phyloP scores from a whole-genome alignment of 2,797 vertebrate genomes.

The Sebastes iracundus region DNA sequence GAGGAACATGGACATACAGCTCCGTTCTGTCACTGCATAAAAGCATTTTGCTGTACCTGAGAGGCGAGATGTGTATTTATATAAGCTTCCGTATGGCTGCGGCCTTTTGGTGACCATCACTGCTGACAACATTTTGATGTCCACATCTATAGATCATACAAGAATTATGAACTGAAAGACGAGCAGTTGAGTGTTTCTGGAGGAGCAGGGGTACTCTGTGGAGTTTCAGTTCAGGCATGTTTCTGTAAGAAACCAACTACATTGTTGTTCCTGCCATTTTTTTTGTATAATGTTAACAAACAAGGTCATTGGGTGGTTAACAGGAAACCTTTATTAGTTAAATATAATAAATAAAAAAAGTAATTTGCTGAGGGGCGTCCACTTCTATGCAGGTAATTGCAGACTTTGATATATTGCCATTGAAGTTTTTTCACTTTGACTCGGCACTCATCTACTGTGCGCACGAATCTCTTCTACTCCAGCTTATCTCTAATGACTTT shows the following conservation, averaged over 20 bases:
- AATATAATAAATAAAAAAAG: too few species aligned
- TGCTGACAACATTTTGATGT: constrained; percentile 54
- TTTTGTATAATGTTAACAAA: background rate
- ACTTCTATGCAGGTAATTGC: too few species aligned
- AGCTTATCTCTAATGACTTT: too few species aligned
- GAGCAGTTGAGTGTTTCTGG: constrained; percentile 28
- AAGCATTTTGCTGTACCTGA: constrained; percentile 74
- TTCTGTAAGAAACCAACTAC: background rate
- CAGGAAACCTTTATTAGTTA: background rate
- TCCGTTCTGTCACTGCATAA: constrained; percentile 60
- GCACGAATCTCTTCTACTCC: too few species aligned
- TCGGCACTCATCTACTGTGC: too few species aligned
- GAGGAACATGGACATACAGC: constrained; percentile 35
- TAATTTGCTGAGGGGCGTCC: too few species aligned
- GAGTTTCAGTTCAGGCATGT: background rate
- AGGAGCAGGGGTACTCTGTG: background rate
- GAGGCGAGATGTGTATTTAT: constrained; percentile 48
- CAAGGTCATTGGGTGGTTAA: background rate
- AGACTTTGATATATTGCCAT: too few species aligned
- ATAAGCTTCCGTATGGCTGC: constrained; percentile 26
- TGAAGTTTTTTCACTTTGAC: too few species aligned
- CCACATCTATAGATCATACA: constrained; percentile 54
- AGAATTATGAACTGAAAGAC: constrained; percentile 62
- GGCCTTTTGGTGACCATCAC: constrained; percentile 45
- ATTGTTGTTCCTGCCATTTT: background rate